These are phyloP conservation scores for Dendronephthya gigantea DNA, from an alignment of 64 coral and sea anemone genomes.

Conservation along the genomic window DNA sequence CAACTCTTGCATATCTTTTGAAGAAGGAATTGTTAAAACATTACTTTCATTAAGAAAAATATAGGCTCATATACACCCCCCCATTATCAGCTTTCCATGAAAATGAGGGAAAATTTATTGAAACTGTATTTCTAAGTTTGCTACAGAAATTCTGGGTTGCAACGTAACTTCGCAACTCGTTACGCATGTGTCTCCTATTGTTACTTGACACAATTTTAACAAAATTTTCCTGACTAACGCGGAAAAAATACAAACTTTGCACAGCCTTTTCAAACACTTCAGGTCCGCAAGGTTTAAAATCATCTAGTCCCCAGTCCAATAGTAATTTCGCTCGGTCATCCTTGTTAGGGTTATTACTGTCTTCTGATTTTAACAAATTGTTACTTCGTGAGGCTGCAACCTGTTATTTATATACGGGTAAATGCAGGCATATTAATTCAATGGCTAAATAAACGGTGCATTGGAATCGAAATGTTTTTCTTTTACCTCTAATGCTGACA, in stretches of 20 bases:
- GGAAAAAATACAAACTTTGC: not conserved
- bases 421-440: not conserved
- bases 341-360: not conserved
- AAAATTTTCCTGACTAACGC: not conserved
- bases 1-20: not conserved
- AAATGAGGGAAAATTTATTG: too few relatives aligned
- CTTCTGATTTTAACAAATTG: not conserved
- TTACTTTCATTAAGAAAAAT: too few relatives aligned
- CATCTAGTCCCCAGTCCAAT: not conserved
- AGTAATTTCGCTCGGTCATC: not conserved
- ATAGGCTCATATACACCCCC: too few relatives aligned
- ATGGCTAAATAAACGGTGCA: too few relatives aligned
- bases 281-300: not conserved
- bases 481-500: not conserved
- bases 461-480: not conserved
- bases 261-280: conserved; percentile 1
- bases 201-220: not conserved
- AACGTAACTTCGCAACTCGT: too few relatives aligned
- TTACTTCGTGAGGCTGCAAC: not conserved
- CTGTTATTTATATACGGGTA: not conserved
- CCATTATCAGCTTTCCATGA: too few relatives aligned
- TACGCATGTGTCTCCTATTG: too few relatives aligned
- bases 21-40: too few relatives aligned
- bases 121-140: too few relatives aligned
- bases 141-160: too few relatives aligned